Evolutionary conservation across 1,140 invertebrate species (phyloP).

Genomic region (Eubasilissa regina): DNA sequence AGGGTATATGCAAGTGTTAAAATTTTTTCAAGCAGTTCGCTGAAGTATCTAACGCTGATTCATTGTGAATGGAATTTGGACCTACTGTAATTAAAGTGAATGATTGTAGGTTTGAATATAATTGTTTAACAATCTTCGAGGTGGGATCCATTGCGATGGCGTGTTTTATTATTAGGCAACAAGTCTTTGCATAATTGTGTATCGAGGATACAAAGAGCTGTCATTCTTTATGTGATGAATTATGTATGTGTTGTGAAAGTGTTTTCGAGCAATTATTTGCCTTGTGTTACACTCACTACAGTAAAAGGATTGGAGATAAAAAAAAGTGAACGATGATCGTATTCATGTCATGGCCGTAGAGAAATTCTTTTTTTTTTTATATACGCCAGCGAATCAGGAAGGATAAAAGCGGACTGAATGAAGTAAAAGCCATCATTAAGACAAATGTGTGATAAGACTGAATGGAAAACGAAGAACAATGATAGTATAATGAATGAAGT

Average conservation of each 20-base stretch:
- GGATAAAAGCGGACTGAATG: too few relatives aligned
- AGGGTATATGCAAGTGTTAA: too few relatives aligned
- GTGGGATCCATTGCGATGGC: neutral
- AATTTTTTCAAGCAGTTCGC: too few relatives aligned
- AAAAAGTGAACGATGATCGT: constrained; percentile 3
- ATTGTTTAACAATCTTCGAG: neutral
- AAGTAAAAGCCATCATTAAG: too few relatives aligned
- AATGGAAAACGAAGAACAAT: too few relatives aligned
- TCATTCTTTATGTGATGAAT: constrained; percentile 26
- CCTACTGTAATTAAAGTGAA: too few relatives aligned
- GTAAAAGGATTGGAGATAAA: neutral
- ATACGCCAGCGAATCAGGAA: too few relatives aligned
- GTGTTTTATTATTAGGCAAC: neutral
- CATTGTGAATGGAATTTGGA: too few relatives aligned
- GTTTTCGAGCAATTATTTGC: constrained; percentile 1
- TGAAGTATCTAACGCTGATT: too few relatives aligned
- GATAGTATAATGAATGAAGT: too few relatives aligned
- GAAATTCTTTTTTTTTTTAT: neutral
- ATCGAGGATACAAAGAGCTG: constrained; percentile 19
- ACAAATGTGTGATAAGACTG: too few relatives aligned
- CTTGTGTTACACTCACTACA: neutral
- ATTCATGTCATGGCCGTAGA: neutral
- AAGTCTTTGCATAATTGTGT: constrained; percentile 20
- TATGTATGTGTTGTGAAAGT: constrained; percentile 19
- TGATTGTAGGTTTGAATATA: too few relatives aligned